These are phyloP conservation scores for Holothuria scabra DNA, from an alignment of 53 echinoderm and acorn worm species.

Conservation along the genomic window DNA sequence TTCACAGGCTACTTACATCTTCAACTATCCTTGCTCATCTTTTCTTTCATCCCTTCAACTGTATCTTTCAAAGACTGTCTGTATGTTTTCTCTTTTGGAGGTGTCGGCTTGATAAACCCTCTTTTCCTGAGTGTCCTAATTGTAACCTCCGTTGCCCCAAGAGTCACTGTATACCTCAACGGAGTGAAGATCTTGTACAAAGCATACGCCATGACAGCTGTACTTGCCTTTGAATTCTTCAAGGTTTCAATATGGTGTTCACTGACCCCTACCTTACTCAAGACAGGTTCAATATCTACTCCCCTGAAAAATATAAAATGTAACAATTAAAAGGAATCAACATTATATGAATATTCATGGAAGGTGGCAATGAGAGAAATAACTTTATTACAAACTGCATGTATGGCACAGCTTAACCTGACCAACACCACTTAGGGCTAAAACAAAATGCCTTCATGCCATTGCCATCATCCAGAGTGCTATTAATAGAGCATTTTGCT, in stretches of 20 bases:
- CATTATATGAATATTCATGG: too few species aligned
- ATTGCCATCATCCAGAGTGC: too few species aligned
- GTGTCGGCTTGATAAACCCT: conserved; percentile 78
- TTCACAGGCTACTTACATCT: conserved; percentile 3
- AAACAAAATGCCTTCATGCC: too few species aligned
- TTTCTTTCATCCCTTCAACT: conserved; percentile 78
- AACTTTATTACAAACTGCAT: too few species aligned
- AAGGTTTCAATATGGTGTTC: conserved; percentile 75
- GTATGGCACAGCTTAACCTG: too few species aligned
- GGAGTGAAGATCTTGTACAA: conserved; percentile 96
- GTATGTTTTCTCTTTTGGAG: conserved; percentile 89
- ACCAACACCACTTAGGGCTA: too few species aligned
- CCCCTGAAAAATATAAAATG: conserved; percentile 63
- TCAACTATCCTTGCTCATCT: conserved; percentile 32
- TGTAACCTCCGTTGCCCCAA: conserved; percentile 85
- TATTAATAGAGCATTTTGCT: too few species aligned
- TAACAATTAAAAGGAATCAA: background rate
- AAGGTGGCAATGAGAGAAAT: too few species aligned
- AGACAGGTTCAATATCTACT: conserved; percentile 81
- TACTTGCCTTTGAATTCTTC: conserved; percentile 84
- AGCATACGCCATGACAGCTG: conserved; percentile 91
- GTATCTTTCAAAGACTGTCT: conserved; percentile 86
- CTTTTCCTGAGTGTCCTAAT: conserved; percentile 73
- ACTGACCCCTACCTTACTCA: conserved; percentile 78
- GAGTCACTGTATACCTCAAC: conserved; percentile 89